Conservation (phyloP, 2,888 invertebrate genomes). For the Plagodis dolabraria region DNA sequence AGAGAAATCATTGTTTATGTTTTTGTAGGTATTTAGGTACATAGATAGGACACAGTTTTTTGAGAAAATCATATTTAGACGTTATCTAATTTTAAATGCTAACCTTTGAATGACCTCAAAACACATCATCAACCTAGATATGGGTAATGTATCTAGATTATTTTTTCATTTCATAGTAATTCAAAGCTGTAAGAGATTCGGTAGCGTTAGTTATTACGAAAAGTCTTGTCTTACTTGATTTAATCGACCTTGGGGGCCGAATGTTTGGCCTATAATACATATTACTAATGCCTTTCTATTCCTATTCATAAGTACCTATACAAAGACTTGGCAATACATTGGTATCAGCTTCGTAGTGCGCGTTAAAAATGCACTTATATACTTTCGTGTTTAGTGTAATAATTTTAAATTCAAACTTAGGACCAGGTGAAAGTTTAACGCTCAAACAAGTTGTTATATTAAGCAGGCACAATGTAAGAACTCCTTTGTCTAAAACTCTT, state of each 20-base stretch:
- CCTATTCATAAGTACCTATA: conserved; percentile 6
- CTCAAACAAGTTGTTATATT: conserved; percentile 64
- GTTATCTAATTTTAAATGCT: no score
- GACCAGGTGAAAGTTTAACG: conserved; percentile 14
- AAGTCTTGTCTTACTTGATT: not conserved
- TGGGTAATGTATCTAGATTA: not conserved
- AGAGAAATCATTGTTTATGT: no score
- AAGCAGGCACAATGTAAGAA: conserved; percentile 68
- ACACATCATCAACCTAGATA: no score
- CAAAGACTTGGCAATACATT: not conserved
- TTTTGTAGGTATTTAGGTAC: no score
- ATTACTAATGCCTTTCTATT: conserved; percentile 16
- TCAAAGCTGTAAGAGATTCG: no score
- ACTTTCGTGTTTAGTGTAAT: conserved; percentile 20
- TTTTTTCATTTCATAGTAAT: not conserved
- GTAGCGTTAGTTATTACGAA: not conserved
- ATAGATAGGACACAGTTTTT: no score
- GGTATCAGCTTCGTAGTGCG: not conserved
- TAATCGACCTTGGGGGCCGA: not conserved
- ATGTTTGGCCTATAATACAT: not conserved
- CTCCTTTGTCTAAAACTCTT: conserved; percentile 63
- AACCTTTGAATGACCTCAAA: no score
- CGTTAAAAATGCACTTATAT: conserved; percentile 19
- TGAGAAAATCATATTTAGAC: no score
- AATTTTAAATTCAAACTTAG: conserved; percentile 22